Evolutionary conservation across 2,797 vertebrate genomes (phyloP), one percentile per base, ranked within the genome.

Genomic region (Lithobates sylvaticus): DNA sequence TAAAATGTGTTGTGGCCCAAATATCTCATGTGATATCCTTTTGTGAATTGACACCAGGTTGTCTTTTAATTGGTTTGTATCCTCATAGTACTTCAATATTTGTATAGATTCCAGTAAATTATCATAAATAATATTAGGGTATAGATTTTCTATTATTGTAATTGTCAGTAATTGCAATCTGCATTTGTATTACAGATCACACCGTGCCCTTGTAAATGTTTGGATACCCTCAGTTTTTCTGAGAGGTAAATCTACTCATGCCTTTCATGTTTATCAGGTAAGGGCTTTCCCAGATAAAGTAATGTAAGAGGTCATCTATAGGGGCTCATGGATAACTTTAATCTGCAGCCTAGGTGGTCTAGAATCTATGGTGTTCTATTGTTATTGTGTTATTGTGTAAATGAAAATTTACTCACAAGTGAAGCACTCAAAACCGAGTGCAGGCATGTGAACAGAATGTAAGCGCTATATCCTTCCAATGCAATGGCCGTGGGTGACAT

Each of bases 171-270:
- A 78, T 73, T 71, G 71, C 15, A 26, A 27, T 21, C 88, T 83
- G 83, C 18, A 18, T 26, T 9, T 90, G 34, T 50, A 70, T 50
- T 88, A 27, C 91, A 99, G 98, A 95, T 96, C 97, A 90, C 98
- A 99, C 89, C 96, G 98, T 67, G 98, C 98, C 0, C 97, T 99
- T 91, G 97, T 99, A 94, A 99, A 99, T 15, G 98, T 99, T 84
- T 99, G 98, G 98, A 99, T 99, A 91, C 98, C 98, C 13, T 99
- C 97, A 0, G 98, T 99, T 90, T 99, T 99, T 91, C 96, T 99
- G 88, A 97, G 97, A 90, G 98, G 98, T 88, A 95, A 96, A 90
- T 96, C 97, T 84, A 95, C 97, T 36, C 99, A 97, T 39, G 96
- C 98, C 7, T 99, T 98, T 93, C 97, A 99, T 32, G 98, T 99